Conservation (phyloP, 2,888 invertebrate species). For the Lydus trimaculatus region DNA sequence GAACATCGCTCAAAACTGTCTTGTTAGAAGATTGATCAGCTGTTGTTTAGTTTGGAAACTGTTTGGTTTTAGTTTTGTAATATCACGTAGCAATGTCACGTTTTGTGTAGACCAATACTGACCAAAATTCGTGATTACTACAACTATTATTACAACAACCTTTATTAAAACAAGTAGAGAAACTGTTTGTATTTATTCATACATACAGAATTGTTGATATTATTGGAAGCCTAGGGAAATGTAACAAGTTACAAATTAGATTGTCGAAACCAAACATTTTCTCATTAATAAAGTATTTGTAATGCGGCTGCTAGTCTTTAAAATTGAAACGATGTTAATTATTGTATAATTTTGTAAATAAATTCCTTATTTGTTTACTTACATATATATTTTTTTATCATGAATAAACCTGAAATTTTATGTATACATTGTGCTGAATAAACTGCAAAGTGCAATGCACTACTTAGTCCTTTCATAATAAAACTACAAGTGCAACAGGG, state of each 20-base stretch:
- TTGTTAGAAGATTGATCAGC: not conserved
- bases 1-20: not conserved
- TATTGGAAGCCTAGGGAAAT: not conserved
- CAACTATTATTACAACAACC: not conserved
- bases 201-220: not conserved
- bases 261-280: not conserved
- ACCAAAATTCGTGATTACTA: not conserved
- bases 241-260: not conserved
- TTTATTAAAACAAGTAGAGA: not conserved
- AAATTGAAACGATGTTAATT: too few relatives aligned
- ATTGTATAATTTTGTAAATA: not conserved
- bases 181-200: not conserved
- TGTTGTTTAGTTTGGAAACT: not conserved
- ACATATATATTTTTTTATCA: not conserved
- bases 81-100: not conserved
- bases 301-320: too few relatives aligned
- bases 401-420: not conserved
- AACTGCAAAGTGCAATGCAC: conserved; percentile 4
- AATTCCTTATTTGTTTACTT: not conserved
- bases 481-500: conserved; percentile 4
- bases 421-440: not conserved
- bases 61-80: not conserved
- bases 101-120: not conserved
- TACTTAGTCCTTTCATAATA: conserved; percentile 6
- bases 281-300: not conserved